Conservation (phyloP, 2,888 invertebrate genomes). For the Pheosia tremula region DNA sequence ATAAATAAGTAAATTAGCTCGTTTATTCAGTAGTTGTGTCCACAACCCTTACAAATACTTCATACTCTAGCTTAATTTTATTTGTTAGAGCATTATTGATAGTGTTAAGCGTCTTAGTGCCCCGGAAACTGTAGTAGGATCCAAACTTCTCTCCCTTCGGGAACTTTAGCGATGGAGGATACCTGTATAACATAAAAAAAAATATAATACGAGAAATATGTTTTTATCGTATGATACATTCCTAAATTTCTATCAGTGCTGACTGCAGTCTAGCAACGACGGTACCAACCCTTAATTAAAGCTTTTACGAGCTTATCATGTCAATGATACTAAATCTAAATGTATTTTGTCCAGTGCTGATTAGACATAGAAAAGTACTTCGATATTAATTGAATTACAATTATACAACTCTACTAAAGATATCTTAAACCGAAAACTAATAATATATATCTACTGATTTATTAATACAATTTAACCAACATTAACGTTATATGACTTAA, state of each 20-base stretch:
- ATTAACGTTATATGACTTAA: not conserved
- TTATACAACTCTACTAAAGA: too few species aligned
- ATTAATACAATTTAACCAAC: not conserved
- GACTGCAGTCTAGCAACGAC: too few species aligned
- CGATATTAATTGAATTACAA: too few species aligned
- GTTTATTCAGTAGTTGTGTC: slow-evolving; percentile 49
- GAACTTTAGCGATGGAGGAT: slow-evolving; percentile 59
- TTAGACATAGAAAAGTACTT: too few species aligned
- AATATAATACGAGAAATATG: not conserved
- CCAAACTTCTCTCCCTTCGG: slow-evolving; percentile 65
- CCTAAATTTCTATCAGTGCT: too few species aligned
- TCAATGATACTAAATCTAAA: too few species aligned
- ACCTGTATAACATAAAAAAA: slow-evolving; percentile 53
- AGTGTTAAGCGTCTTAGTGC: slow-evolving; percentile 61
- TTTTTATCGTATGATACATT: not conserved
- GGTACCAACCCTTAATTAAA: too few species aligned
- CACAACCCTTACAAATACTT: slow-evolving; percentile 72
- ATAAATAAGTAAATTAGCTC: slow-evolving; percentile 19
- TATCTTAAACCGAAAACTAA: too few species aligned
- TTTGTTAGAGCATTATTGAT: slow-evolving; percentile 55
- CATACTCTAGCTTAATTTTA: slow-evolving; percentile 72
- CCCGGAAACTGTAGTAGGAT: slow-evolving; percentile 71
- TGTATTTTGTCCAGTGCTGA: too few species aligned
- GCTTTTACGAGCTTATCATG: too few species aligned
- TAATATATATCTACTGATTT: too few species aligned